Percentiles rank a stretch among this genome's conserved stretches.
phyloP scores from a whole-genome alignment of 2,888 invertebrate species.

The Autographa gamma region DNA sequence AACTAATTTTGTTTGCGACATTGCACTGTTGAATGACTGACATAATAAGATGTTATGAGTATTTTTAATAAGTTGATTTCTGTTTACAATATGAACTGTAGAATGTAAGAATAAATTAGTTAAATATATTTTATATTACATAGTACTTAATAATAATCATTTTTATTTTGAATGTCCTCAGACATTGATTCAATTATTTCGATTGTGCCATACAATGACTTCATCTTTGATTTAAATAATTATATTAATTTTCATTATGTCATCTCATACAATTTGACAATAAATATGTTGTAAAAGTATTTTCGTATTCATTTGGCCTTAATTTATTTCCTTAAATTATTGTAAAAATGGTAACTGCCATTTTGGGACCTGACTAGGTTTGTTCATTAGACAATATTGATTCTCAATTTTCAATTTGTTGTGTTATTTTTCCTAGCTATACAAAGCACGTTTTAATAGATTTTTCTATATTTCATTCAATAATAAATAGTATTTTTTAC shows the following conservation, averaged over 20 bases:
- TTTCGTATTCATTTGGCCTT: background rate
- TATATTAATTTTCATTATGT: slow-evolving; percentile 19
- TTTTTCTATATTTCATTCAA: too few species aligned
- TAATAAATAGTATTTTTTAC: background rate
- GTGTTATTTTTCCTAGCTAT: too few species aligned
- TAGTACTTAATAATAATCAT: slow-evolving; percentile 24
- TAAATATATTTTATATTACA: slow-evolving; percentile 24
- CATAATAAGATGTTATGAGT: slow-evolving; percentile 14
- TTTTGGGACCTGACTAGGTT: background rate
- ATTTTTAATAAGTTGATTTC: slow-evolving; percentile 9
- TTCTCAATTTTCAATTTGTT: too few species aligned
- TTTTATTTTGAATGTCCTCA: slow-evolving; percentile 18
- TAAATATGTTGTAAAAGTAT: slow-evolving; percentile 18
- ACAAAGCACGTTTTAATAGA: too few species aligned
- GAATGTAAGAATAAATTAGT: slow-evolving; percentile 19
- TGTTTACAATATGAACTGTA: background rate
- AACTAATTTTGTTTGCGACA: slow-evolving; percentile 15
- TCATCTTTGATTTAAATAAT: slow-evolving; percentile 13
- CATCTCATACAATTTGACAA: slow-evolving; percentile 24
- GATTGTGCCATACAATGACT: slow-evolving; percentile 48
- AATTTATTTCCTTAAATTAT: background rate
- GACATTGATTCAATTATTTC: slow-evolving; percentile 21
- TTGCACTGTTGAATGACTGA: slow-evolving; percentile 40
- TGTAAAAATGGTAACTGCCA: background rate
- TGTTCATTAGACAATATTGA: too few species aligned